Conservation (phyloP, 2,797 vertebrate genomes). For the Phrynocephalus forsythii region DNA sequence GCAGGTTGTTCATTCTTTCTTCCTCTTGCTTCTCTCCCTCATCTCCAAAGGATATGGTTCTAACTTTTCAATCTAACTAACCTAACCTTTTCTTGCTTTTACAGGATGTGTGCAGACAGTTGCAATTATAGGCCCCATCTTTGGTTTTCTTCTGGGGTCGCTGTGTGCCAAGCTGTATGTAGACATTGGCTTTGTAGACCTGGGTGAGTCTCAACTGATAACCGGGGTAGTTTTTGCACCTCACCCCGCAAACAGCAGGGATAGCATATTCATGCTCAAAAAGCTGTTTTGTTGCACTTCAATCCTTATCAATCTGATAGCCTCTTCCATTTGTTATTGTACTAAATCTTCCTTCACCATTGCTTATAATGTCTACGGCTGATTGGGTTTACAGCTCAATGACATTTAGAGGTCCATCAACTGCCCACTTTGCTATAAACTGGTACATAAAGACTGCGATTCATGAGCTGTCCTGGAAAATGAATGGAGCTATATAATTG, state of each 20-base stretch:
- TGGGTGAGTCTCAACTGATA: constrained; percentile 83
- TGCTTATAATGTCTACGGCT: no score
- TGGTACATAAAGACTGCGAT: no score
- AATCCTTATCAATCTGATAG: no score
- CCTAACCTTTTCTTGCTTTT: constrained; percentile 37
- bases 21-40: neutral
- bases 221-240: neutral
- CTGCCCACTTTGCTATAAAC: neutral
- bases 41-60: no score
- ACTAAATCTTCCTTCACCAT: no score
- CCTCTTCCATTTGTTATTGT: no score
- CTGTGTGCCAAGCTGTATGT: constrained; percentile 95
- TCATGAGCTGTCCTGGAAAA: no score
- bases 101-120: constrained; percentile 92
- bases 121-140: constrained; percentile 94
- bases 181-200: constrained; percentile 91
- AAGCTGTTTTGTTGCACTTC: no score
- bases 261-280: no score
- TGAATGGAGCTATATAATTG: no score
- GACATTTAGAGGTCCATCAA: neutral
- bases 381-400: neutral
- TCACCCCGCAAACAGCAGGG: neutral
- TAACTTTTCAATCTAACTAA: constrained; percentile 5
- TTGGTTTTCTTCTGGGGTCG: constrained; percentile 93
- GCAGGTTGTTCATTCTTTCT: neutral